phyloP scores from a whole-genome alignment of 2,113 vertebrate genomes.

The Mormyrus iriodes region DNA sequence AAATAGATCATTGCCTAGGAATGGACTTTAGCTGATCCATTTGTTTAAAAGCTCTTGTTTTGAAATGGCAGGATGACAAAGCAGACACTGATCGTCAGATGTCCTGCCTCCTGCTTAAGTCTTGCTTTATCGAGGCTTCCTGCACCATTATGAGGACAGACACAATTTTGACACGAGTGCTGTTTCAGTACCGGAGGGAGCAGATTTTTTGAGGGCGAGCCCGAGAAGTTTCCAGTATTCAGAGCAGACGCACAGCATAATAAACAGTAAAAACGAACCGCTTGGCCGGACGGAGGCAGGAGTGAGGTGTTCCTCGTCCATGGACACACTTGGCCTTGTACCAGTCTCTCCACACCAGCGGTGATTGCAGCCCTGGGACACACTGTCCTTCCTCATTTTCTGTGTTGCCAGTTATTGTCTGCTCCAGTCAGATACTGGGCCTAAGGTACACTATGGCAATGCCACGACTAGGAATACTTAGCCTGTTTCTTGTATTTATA shows the following conservation, averaged over 20 bases:
- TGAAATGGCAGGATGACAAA: neutral
- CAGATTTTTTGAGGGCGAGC: neutral
- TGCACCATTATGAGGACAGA: neutral
- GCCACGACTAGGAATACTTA: neutral
- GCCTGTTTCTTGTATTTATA: neutral
- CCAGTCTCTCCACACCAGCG: neutral
- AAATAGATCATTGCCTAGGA: neutral
- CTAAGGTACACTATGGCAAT: neutral
- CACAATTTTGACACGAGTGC: neutral
- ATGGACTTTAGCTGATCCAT: slow-evolving; percentile 1
- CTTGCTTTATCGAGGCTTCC: neutral
- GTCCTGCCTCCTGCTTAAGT: neutral
- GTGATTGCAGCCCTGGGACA: neutral
- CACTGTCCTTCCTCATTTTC: neutral
- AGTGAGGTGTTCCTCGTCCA: neutral
- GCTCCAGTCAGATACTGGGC: neutral
- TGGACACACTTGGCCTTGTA: neutral
- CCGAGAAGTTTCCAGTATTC: neutral
- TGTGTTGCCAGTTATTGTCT: neutral
- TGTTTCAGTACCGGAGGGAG: neutral
- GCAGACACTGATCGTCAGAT: neutral
- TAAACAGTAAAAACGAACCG: neutral
- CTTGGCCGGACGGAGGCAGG: neutral
- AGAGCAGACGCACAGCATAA: neutral
- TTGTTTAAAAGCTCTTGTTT: neutral